Percentiles rank a stretch among this genome's conserved stretches.
Evolutionary conservation across 2,797 vertebrate genomes (phyloP).

Genomic region (Sebastolobus altivelis): DNA sequence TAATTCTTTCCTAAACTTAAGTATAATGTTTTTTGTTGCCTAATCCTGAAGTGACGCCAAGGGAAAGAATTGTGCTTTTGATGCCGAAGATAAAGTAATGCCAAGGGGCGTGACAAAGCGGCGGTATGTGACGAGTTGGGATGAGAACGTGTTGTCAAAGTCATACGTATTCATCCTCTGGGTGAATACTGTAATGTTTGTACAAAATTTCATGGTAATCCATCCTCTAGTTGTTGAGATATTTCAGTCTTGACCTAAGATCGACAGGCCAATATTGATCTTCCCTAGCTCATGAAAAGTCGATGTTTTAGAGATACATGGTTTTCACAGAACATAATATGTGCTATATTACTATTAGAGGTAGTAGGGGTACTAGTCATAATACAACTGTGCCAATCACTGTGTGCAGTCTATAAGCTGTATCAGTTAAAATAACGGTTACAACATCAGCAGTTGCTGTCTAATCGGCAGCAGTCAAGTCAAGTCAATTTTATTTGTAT

Average conservation of each 20-base stretch:
- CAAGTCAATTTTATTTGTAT: no score
- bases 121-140: no score
- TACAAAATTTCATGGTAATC: not conserved
- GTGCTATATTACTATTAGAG: not conserved
- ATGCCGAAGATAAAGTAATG: no score
- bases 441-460: constrained; percentile 6
- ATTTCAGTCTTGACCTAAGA: not conserved
- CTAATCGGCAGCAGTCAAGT: constrained; percentile 1
- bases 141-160: no score
- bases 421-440: not conserved
- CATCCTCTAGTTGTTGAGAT: not conserved
- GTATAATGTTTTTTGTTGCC: no score
- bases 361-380: not conserved
- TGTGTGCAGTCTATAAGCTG: not conserved
- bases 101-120: no score
- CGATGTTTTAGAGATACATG: not conserved
- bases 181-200: not conserved
- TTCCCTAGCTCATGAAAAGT: not conserved
- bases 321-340: not conserved
- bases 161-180: not conserved
- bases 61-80: no score
- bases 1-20: no score
- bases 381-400: not conserved
- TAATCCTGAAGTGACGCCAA: no score
- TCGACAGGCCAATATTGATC: no score